Percentiles rank a stretch among this genome's conserved stretches.
Evolutionary conservation across 2,113 vertebrate genomes (phyloP).

Genomic region (Chaetodon auriga): DNA sequence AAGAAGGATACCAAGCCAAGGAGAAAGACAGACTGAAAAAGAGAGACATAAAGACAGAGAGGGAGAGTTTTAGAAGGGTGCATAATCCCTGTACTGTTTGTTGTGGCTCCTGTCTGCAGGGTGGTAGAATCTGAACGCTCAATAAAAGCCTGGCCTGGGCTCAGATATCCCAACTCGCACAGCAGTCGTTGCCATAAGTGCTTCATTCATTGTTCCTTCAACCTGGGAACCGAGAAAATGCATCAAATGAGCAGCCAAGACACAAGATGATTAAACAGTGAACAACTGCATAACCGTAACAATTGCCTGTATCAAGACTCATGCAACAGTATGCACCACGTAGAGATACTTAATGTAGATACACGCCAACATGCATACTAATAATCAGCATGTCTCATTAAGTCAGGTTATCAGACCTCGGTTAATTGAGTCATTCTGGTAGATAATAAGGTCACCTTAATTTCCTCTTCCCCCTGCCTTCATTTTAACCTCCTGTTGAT

Average conservation of each 20-base stretch:
- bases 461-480: constrained; percentile 18
- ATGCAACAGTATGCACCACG: background rate
- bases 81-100: constrained; percentile 65
- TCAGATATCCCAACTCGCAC: constrained; percentile 41
- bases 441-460: constrained; percentile 40
- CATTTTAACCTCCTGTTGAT: constrained; percentile 9
- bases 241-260: constrained; percentile 6
- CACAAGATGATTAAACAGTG: constrained; percentile 29
- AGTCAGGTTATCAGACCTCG: constrained; percentile 36
- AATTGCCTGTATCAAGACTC: background rate
- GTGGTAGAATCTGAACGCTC: constrained; percentile 51
- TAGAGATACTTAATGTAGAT: background rate
- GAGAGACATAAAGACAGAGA: constrained; percentile 24
- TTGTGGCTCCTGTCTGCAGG: constrained; percentile 62
- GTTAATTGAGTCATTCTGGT: constrained; percentile 48
- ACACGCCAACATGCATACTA: constrained; percentile 10
- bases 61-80: constrained; percentile 46
- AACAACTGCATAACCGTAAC: background rate
- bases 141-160: constrained; percentile 44
- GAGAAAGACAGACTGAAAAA: constrained; percentile 25
- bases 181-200: constrained; percentile 26
- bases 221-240: constrained; percentile 29
- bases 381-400: constrained; percentile 33
- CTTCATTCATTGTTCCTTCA: constrained; percentile 44
- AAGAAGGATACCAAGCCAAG: constrained; percentile 21